A percentile compares a stretch with the other conserved stretches of the same genome.
These are phyloP conservation scores for Marisa cornuarietis DNA, from an alignment of 1,140 invertebrate genomes.

Conservation along the genomic window DNA sequence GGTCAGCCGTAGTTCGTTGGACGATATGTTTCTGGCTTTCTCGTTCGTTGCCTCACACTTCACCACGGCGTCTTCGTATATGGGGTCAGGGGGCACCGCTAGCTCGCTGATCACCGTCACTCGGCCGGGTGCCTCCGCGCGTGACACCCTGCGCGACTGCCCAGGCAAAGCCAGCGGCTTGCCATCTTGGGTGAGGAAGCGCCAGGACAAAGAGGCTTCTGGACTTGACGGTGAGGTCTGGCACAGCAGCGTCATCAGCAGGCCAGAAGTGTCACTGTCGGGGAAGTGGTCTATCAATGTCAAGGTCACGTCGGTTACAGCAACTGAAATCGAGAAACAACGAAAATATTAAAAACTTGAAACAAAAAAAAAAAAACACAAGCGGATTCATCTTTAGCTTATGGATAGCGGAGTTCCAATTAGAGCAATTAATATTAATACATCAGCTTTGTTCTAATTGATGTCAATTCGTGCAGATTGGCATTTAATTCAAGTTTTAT, in stretches of 20 bases:
- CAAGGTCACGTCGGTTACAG: background rate
- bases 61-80: conserved; percentile 8
- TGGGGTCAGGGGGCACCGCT: conserved; percentile 5
- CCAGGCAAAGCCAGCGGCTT: conserved; percentile 7
- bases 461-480: too few relatives aligned
- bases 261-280: background rate
- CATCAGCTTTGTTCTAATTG: too few relatives aligned
- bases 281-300: conserved; percentile 3
- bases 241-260: conserved; percentile 16
- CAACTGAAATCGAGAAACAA: conserved; percentile 4
- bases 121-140: conserved; percentile 1
- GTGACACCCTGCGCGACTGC: background rate
- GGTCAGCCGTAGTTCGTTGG: background rate
- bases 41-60: conserved; percentile 13
- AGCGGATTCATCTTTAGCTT: background rate
- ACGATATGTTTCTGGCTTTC: background rate
- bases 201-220: conserved; percentile 16
- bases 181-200: conserved; percentile 11
- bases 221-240: conserved; percentile 3
- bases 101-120: conserved; percentile 11
- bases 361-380: too few relatives aligned
- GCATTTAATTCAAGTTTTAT: too few relatives aligned
- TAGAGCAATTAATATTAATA: too few relatives aligned
- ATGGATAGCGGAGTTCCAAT: too few relatives aligned
- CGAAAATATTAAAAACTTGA: background rate